Evolutionary conservation across 2,113 vertebrate genomes (phyloP).

Genomic region (Rhea americana): DNA sequence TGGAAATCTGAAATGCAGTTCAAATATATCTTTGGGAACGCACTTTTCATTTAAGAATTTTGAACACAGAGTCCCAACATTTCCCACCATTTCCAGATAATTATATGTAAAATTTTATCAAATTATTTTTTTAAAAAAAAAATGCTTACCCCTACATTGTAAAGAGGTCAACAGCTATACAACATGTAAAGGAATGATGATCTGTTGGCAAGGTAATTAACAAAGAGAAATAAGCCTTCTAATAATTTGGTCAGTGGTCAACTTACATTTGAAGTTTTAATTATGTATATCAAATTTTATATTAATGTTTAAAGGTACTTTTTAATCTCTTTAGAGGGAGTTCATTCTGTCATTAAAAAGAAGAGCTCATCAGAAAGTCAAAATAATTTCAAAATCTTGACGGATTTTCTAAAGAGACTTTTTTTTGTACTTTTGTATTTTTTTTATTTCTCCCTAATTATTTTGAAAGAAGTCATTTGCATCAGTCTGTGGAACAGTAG

Average conservation of each 20-base stretch:
- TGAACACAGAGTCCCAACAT: background rate
- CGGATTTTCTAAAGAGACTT: background rate
- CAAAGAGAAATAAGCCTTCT: background rate
- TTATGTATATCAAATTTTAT: background rate
- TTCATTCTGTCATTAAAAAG: background rate
- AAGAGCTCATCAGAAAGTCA: background rate
- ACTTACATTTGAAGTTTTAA: background rate
- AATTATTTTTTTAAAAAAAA: background rate
- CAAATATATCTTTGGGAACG: background rate
- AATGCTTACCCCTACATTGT: background rate
- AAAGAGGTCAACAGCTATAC: background rate
- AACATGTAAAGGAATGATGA: background rate
- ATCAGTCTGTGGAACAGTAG: background rate
- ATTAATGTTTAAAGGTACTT: background rate
- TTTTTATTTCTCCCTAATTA: background rate
- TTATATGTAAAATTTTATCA: background rate
- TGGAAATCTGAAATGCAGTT: background rate
- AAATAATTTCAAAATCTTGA: background rate
- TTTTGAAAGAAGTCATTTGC: background rate
- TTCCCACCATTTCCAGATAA: background rate
- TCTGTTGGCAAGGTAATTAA: background rate
- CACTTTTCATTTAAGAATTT: background rate
- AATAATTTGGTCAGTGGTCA: background rate
- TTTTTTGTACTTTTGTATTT: background rate
- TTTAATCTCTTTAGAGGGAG: background rate